Evolutionary conservation across 2,797 vertebrate species (phyloP).

Genomic region (Ctenochaetus hawaiiensis): DNA sequence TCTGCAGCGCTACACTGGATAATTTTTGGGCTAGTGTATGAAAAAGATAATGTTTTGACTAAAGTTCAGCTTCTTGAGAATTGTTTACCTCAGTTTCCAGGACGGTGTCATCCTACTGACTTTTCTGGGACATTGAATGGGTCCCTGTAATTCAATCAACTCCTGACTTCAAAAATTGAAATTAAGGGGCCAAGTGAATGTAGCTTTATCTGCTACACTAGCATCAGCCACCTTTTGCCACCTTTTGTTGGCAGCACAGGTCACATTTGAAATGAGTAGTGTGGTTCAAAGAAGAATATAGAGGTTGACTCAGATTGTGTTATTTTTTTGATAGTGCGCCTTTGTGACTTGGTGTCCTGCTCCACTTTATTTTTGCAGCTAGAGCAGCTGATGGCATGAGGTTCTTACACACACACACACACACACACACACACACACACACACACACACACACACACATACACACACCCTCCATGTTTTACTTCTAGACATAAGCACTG

Average conservation of each 20-base stretch:
- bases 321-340: conserved; percentile 8
- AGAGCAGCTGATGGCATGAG: conserved; percentile 34
- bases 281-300: not conserved
- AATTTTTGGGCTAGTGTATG: no score
- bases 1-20: not conserved
- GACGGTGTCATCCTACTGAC: not conserved
- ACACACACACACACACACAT: conserved; percentile 21
- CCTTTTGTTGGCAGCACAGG: not conserved
- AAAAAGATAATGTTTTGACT: not conserved
- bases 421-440: conserved; percentile 11
- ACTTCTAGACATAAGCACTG: conserved; percentile 22
- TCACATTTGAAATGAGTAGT: not conserved
- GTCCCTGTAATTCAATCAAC: not conserved
- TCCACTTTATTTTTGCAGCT: conserved; percentile 46
- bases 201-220: not conserved
- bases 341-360: conserved; percentile 27
- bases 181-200: not conserved
- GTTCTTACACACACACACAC: conserved; percentile 27
- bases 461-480: conserved; percentile 4
- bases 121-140: not conserved
- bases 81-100: not conserved
- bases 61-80: not conserved
- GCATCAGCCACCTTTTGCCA: not conserved
- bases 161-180: not conserved
- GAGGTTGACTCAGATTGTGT: not conserved